A percentile compares a stretch with the other conserved stretches of the same genome.
Evolutionary conservation across 2,797 vertebrate species (phyloP).

Genomic region (Pachyuromys duprasi): DNA sequence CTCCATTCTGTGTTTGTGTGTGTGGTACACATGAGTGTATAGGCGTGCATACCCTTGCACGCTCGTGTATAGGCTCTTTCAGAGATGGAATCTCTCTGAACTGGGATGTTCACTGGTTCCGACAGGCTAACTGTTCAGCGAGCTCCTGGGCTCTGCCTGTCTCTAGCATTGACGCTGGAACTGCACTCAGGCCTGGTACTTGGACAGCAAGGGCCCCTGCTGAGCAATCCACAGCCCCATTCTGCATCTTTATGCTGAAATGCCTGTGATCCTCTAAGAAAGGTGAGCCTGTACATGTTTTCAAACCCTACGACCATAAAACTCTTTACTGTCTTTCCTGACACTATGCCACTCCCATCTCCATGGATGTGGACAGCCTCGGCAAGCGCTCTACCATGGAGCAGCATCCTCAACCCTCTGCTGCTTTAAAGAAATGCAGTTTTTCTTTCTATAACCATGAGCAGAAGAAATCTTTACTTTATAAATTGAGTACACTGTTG

Average conservation of each 20-base stretch:
- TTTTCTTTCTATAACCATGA: background rate
- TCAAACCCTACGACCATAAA: background rate
- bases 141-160: background rate
- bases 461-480: background rate
- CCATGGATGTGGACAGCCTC: background rate
- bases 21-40: no score
- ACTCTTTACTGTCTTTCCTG: background rate
- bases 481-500: constrained; percentile 8
- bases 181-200: background rate
- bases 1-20: no score
- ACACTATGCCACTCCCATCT: no score
- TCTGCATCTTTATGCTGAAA: background rate
- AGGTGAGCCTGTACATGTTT: background rate
- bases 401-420: background rate
- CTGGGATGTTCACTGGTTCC: background rate
- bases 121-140: background rate
- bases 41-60: no score
- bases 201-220: background rate
- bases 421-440: background rate
- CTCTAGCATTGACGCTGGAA: background rate
- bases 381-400: background rate
- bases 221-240: background rate
- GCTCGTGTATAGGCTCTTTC: no score
- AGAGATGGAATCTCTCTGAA: no score
- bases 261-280: background rate